A percentile compares a stretch with the other conserved stretches of the same genome.
Conservation (phyloP, 92 coral and sea anemone genomes). For the Epizoanthus scotinus region DNA sequence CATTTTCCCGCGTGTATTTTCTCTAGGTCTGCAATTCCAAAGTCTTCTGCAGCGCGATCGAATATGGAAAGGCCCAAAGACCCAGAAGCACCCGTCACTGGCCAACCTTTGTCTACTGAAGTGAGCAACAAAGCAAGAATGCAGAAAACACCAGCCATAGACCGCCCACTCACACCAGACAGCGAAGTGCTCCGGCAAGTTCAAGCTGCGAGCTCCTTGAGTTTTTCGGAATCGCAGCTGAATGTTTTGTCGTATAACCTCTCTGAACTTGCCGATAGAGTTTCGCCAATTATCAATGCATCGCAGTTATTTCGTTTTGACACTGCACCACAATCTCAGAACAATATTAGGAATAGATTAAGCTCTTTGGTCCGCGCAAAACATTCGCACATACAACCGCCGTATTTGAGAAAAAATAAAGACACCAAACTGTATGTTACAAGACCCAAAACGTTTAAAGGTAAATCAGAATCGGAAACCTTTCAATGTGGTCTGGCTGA, state of each 20-base stretch:
- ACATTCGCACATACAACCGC: constrained; percentile 55
- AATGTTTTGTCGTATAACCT: constrained; percentile 72
- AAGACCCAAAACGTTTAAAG: constrained; percentile 66
- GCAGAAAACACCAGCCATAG: neutral
- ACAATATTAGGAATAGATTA: neutral
- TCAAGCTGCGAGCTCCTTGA: constrained; percentile 38
- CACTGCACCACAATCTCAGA: neutral
- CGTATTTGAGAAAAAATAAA: constrained; percentile 60
- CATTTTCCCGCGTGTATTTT: neutral
- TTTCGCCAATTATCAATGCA: constrained; percentile 64
- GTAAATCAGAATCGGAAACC: constrained; percentile 33
- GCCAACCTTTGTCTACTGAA: neutral
- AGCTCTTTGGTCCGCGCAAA: constrained; percentile 40
- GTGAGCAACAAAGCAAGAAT: neutral
- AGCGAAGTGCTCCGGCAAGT: constrained; percentile 25
- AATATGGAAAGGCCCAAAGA: neutral
- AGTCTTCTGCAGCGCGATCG: neutral
- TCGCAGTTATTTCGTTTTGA: constrained; percentile 44
- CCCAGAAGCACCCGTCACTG: neutral
- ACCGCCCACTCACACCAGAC: constrained; percentile 33
- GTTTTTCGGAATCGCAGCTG: constrained; percentile 69
- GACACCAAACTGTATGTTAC: constrained; percentile 56
- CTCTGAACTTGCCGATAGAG: constrained; percentile 76
- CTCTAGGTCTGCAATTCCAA: constrained; percentile 21
- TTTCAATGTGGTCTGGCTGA: neutral